A percentile compares a stretch with the other conserved stretches of the same genome.
phyloP scores from a whole-genome alignment of 2,797 vertebrate species.

The Spea hammondii region DNA sequence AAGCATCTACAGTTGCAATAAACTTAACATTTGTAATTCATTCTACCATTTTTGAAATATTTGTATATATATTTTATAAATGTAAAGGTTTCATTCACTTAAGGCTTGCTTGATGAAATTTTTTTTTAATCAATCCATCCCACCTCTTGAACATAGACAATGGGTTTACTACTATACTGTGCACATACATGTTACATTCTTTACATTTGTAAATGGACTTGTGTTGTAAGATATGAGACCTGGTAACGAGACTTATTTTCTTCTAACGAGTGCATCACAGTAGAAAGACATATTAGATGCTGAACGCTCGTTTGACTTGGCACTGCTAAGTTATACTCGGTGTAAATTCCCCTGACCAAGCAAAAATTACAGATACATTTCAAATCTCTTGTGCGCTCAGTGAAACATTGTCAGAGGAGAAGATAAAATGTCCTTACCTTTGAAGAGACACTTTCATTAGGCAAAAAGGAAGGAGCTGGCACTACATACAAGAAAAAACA shows the following conservation, averaged over 20 bases:
- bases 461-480: neutral
- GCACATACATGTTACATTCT: no score
- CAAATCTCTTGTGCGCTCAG: no score
- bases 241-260: no score
- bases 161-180: neutral
- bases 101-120: neutral
- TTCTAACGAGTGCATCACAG: no score
- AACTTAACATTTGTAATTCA: constrained; percentile 23
- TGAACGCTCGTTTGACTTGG: neutral
- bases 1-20: constrained; percentile 54
- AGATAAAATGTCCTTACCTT: neutral
- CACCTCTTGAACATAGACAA: neutral
- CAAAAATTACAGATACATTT: neutral
- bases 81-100: neutral
- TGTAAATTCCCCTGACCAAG: neutral
- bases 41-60: neutral
- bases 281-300: no score
- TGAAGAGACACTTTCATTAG: neutral
- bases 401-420: no score
- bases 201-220: no score
- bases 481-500: neutral
- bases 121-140: neutral
- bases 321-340: neutral
- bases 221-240: no score
- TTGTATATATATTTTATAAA: neutral